Evolutionary conservation across 2,797 vertebrate species (phyloP).

Genomic region (Zenarchopterus dispar): DNA sequence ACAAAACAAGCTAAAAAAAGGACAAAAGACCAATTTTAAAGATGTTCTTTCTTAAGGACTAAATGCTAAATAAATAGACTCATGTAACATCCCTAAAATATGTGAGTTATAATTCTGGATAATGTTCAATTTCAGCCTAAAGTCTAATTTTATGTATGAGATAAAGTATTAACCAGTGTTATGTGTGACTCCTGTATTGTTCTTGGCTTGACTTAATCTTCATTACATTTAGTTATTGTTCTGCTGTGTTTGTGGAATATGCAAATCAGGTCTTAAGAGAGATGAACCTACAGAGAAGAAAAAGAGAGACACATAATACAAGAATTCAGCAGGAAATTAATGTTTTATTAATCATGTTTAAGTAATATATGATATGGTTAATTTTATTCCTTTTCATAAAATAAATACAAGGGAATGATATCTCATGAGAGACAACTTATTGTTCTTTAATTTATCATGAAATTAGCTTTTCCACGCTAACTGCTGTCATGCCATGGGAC

Average conservation of each 20-base stretch:
- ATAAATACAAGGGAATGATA: slow-evolving; percentile 65
- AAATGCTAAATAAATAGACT: neutral
- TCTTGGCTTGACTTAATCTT: slow-evolving; percentile 33
- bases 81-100: too few species aligned
- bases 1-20: neutral
- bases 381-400: slow-evolving; percentile 77
- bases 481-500: slow-evolving; percentile 65
- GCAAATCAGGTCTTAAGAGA: slow-evolving; percentile 67
- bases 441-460: slow-evolving; percentile 79
- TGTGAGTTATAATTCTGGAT: neutral
- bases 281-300: slow-evolving; percentile 60
- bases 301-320: slow-evolving; percentile 42
- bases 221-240: slow-evolving; percentile 44
- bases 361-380: slow-evolving; percentile 73
- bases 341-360: slow-evolving; percentile 83
- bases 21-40: neutral
- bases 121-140: neutral
- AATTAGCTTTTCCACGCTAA: slow-evolving; percentile 77
- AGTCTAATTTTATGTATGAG: neutral
- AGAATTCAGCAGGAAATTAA: slow-evolving; percentile 67
- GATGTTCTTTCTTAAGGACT: neutral
- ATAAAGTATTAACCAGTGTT: neutral
- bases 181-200: slow-evolving; percentile 14
- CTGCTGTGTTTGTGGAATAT: slow-evolving; percentile 65
- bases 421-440: slow-evolving; percentile 66